Percentiles rank a stretch among this genome's conserved stretches.
These are phyloP conservation scores for Hypercompe scribonia DNA, from an alignment of 2,888 invertebrate genomes.

Conservation along the genomic window DNA sequence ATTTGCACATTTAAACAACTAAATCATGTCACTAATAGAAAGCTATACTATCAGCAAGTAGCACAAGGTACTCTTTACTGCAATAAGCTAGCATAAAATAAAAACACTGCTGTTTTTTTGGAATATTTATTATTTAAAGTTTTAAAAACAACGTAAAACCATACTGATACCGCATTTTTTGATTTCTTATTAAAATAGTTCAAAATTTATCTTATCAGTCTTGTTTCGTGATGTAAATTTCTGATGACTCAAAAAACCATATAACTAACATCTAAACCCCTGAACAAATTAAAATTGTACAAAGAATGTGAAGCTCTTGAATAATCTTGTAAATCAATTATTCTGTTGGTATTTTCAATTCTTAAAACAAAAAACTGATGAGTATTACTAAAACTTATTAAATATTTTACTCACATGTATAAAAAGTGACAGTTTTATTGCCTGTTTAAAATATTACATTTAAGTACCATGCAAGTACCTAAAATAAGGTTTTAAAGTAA, in stretches of 20 bases:
- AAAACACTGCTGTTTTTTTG: background rate
- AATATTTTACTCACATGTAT: background rate
- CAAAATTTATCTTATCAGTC: slow-evolving; percentile 41
- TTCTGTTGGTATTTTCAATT: background rate
- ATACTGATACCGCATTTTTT: slow-evolving; percentile 13
- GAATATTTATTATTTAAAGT: slow-evolving; percentile 5
- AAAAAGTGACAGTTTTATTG: background rate
- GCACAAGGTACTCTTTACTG: too few relatives aligned
- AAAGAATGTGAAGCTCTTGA: background rate
- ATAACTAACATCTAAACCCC: background rate
- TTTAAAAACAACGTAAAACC: slow-evolving; percentile 35
- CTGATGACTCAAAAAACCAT: slow-evolving; percentile 4
- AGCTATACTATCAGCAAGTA: too few relatives aligned
- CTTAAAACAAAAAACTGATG: background rate
- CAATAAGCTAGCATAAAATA: background rate
- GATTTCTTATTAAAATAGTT: slow-evolving; percentile 3
- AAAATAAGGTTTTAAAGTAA: background rate
- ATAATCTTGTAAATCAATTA: background rate
- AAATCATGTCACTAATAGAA: too few relatives aligned
- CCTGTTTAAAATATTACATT: background rate
- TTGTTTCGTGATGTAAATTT: slow-evolving; percentile 41
- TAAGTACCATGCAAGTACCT: background rate
- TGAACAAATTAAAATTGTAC: slow-evolving; percentile 8
- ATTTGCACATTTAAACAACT: too few relatives aligned
- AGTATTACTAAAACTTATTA: background rate